Conservation (phyloP, 2,888 invertebrate species). For the Disparrhopalites patrizii region DNA sequence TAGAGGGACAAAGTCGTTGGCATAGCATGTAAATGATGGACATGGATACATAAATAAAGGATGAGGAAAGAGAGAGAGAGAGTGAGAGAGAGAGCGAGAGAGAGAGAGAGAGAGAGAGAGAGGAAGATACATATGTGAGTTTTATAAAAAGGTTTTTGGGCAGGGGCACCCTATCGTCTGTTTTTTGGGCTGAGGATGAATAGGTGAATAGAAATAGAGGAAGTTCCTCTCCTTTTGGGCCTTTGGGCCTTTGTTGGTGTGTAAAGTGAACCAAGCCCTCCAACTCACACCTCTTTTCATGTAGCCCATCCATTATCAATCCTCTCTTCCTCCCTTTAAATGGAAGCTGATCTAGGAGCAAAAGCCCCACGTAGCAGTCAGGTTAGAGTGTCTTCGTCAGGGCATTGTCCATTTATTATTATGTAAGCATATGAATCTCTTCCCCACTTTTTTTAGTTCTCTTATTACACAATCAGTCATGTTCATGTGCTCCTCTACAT, state of each 20-base stretch:
- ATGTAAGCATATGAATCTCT: too few relatives aligned
- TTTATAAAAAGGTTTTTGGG: background rate
- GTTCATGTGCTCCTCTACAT: background rate
- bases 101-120: background rate
- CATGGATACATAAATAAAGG: constrained; percentile 6
- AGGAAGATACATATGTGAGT: background rate
- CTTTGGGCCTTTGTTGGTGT: constrained; percentile 15
- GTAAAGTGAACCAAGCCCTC: constrained; percentile 16
- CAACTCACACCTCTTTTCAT: constrained; percentile 23
- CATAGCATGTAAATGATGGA: constrained; percentile 4
- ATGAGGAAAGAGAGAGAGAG: constrained; percentile 1
- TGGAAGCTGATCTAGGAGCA: too few relatives aligned
- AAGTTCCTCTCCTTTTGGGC: constrained; percentile 27
- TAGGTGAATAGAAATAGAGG: constrained; percentile 18
- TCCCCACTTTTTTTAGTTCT: too few relatives aligned
- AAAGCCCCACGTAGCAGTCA: too few relatives aligned
- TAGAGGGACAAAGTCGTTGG: background rate
- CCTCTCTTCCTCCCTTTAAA: too few relatives aligned
- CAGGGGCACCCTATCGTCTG: constrained; percentile 14
- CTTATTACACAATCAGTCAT: too few relatives aligned
- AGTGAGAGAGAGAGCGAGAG: background rate
- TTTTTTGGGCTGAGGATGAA: too few relatives aligned
- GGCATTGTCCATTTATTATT: too few relatives aligned
- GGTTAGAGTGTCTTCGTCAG: too few relatives aligned
- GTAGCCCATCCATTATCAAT: constrained; percentile 24